Evolutionary conservation across 2,888 invertebrate species (phyloP).

Genomic region (Isotomurus palustris): DNA sequence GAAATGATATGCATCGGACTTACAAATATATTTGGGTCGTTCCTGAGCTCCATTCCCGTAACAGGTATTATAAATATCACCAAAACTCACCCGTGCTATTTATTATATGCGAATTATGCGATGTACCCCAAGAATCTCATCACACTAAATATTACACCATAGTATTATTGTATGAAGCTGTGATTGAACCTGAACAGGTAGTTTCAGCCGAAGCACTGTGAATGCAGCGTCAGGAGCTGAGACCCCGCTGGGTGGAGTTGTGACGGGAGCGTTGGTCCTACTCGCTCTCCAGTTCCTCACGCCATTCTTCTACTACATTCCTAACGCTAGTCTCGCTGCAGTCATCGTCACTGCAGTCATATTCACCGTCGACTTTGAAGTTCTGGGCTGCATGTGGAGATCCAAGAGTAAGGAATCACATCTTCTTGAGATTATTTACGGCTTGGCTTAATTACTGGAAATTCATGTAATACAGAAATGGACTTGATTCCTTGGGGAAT

Average conservation of each 20-base stretch:
- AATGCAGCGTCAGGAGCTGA: constrained; percentile 54
- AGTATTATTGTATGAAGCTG: background rate
- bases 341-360: constrained; percentile 83
- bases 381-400: constrained; percentile 67
- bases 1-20: constrained; percentile 47
- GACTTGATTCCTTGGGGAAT: constrained; percentile 78
- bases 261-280: constrained; percentile 75
- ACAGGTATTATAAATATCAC: no score
- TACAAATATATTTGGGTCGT: constrained; percentile 53
- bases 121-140: background rate
- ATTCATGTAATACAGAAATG: constrained; percentile 59
- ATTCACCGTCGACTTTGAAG: constrained; percentile 57
- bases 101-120: background rate
- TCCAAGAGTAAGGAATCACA: constrained; percentile 66
- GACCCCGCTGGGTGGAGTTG: constrained; percentile 54
- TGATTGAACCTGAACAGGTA: constrained; percentile 46
- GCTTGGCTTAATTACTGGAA: background rate
- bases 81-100: background rate
- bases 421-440: background rate
- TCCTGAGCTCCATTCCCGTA: constrained; percentile 49
- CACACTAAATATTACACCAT: background rate
- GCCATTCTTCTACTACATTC: constrained; percentile 80
- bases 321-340: constrained; percentile 76
- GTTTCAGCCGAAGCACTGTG: constrained; percentile 54
- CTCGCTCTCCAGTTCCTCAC: constrained; percentile 79